Conservation (phyloP, 2,113 vertebrate genomes). For the Danio rerio region GRCz12tu NC_133181.1:31696501-31697000, state of each 20-base stretch:
- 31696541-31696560: background rate
- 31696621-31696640: constrained; percentile 48
- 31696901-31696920: background rate
- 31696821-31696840: background rate
- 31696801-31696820: background rate
- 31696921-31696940: no score
- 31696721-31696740: background rate
- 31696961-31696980: background rate
- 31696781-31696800: background rate
- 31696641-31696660: constrained; percentile 44
- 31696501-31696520: constrained; percentile 1
- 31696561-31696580: constrained; percentile 43
- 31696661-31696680: constrained; percentile 26
- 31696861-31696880: background rate
- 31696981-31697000: background rate
- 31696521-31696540: constrained; percentile 39
- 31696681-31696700: constrained; percentile 3
- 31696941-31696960: background rate
- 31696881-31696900: background rate
- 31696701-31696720: constrained; percentile 35
- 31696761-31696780: background rate
- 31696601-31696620: constrained; percentile 30
- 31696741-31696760: background rate
- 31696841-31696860: constrained; percentile 7
- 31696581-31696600: constrained; percentile 25